phyloP scores from a whole-genome alignment of 1,140 invertebrate species.

The Drosophila nasuta region DNA sequence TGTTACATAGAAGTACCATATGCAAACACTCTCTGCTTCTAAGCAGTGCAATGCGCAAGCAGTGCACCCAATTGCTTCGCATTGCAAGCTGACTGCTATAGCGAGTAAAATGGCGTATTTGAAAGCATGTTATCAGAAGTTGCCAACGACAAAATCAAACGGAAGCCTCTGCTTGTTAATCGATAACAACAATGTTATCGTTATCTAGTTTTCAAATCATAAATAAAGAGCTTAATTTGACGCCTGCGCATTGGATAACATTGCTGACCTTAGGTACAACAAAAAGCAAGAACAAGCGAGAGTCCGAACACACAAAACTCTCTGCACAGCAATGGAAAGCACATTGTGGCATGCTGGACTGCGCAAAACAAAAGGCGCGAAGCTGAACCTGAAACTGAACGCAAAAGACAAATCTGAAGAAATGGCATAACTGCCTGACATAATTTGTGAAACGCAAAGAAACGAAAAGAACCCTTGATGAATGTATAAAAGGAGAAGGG shows the following conservation, averaged over 20 bases:
- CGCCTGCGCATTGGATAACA: conserved; percentile 57
- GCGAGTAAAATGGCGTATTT: background rate
- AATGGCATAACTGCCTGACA: conserved; percentile 53
- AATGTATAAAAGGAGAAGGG: conserved; percentile 52
- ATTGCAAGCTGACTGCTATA: background rate
- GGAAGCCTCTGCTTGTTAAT: background rate
- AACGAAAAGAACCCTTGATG: conserved; percentile 62
- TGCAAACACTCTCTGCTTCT: background rate
- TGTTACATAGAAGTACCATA: background rate
- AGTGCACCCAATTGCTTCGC: background rate
- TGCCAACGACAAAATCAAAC: background rate
- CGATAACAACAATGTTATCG: conserved; percentile 10
- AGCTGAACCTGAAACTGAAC: conserved; percentile 3
- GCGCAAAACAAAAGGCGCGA: conserved; percentile 40
- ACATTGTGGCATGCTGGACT: conserved; percentile 48
- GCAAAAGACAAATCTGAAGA: conserved; percentile 41
- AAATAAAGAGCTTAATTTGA: conserved; percentile 41
- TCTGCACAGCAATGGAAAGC: conserved; percentile 56
- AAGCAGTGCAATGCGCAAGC: background rate
- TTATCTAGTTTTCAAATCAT: background rate
- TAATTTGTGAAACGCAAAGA: conserved; percentile 45
- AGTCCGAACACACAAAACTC: background rate
- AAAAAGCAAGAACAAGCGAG: conserved; percentile 21
- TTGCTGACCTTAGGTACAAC: conserved; percentile 61
- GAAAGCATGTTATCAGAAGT: background rate